Conservation (phyloP, 2,888 invertebrate genomes). For the Diadegma fenestrale region DNA sequence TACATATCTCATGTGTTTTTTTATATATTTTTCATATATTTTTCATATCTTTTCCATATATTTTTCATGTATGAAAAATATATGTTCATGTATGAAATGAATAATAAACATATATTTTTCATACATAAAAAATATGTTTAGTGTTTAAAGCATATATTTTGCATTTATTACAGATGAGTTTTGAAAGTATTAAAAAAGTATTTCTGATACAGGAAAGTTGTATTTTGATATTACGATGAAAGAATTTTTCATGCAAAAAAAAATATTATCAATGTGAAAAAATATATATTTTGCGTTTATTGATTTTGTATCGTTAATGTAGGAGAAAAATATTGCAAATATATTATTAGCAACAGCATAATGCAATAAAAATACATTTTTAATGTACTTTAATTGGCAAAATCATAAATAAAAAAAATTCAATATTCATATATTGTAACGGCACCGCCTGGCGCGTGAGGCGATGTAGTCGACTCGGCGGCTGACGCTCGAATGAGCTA, state of each 20-base stretch:
- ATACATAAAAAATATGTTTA: too few relatives aligned
- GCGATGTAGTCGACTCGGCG: too few relatives aligned
- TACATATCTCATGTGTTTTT: too few relatives aligned
- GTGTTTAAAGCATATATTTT: background rate
- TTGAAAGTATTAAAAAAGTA: background rate
- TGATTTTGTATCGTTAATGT: background rate
- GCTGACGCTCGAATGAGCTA: too few relatives aligned
- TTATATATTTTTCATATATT: too few relatives aligned
- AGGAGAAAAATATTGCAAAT: background rate
- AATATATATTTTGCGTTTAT: background rate
- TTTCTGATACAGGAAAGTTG: background rate
- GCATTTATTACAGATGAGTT: background rate
- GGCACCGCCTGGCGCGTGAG: too few relatives aligned
- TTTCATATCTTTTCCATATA: too few relatives aligned
- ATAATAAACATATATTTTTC: too few relatives aligned
- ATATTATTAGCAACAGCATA: background rate
- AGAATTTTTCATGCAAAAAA: background rate
- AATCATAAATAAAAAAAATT: background rate
- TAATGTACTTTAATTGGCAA: background rate
- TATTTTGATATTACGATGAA: background rate
- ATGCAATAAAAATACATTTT: background rate
- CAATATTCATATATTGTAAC: background rate
- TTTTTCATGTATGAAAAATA: too few relatives aligned
- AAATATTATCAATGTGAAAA: background rate
- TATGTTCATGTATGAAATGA: too few relatives aligned